Base-by-base conservation (phyloP, 2,113 vertebrate genomes). In the Lota lota region DNA sequence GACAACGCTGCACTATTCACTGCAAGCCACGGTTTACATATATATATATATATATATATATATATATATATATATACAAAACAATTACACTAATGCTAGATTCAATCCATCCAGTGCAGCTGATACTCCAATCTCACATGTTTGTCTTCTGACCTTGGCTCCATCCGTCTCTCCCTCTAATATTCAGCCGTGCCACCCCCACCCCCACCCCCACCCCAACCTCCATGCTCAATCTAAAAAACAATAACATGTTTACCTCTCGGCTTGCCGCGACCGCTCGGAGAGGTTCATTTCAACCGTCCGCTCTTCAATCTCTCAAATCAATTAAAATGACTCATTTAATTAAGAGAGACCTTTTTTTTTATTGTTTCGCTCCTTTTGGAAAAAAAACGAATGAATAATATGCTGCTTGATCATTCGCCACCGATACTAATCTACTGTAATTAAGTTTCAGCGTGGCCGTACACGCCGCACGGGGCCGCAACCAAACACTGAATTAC, bases 261-360 rank as follows among this genome's bases (percentile, higher is more conserved):
- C 57, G 58, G 78, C 79, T 81, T 81, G 72, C 76, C 62, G 77
- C 80, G 69, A 64, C 60, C 68, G 70, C 70, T 79, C 77, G 66
- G 69, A 68, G 65, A 22, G 19, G 65, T 75, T 88, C 81, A 88
- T 90, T 83, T 84, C 91, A 90, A 92, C 81, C 79, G 90, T 80
- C 88, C 90, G 83, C 83, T 87, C 76, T 70, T 83, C 79, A 80
- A 77, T 89, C 83, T 87, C 79, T 81, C 81, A 70, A 88, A 90
- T 92, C 87, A 91, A 92, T 91, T 92, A 90, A 88, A 88, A 85
- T 72, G 78, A 87, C 66, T 85, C 80, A 81, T 88, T 85, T 88
- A 86, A 92, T 92, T 90, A 90, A 74, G 61, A 75, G 79, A 18
- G 18, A 56, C 53, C 53, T 14, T 4, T 56, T 1, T 18, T 14